Evolutionary conservation across 2,888 invertebrate species (phyloP), one percentile per base, ranked within the genome.

Genomic region (Geophilus truncorum): DNA sequence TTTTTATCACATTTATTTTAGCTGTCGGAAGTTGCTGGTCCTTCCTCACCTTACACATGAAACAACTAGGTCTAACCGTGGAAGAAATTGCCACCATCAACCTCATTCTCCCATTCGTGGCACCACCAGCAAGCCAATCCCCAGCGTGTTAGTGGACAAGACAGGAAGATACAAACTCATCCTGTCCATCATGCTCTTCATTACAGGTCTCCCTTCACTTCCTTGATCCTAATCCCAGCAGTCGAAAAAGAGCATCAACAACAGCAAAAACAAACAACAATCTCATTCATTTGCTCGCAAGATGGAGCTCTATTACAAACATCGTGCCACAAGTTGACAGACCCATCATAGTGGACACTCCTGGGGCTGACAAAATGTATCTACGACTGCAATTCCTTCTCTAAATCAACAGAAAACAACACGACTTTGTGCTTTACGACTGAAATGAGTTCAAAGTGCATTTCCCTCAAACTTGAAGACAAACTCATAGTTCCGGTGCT

Each of bases 111-210:
- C 93, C 96, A 6, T 91, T 93, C 84, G 89, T 94, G 21, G 93
- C 94, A 1, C 94, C 81, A 86, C 95, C 76, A 93, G 95, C 0
- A 94, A 95, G 0, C 88, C 93, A 1, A 87, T 94, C 36, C 91
- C 92, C 9, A 94, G 94, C 76, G 93, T 92, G 5, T 88, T 95
- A 82, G 93, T 94, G 77, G 95, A 96, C 87, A 91, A 91, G 88
- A 89, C 89, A 84, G 91, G 91, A 7, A 86, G 84, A 77, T 87
- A 87, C 84, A 86, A 86, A 80, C 79, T 84, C 0, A 83, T 86
- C 15, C 84, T 88, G 23, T 84, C 86, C 12, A 2, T 85, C 1
- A 84, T 85, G 45, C 84, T 86, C 34, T 10, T 87, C 2, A 34
- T 87, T 5, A 84, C 86, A 3, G 87, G 85, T 21, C 70, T 85